Percentiles rank a stretch among this genome's conserved stretches.
Evolutionary conservation across 1,140 invertebrate species (phyloP).

Genomic region (Drosophila willistoni): DNA sequence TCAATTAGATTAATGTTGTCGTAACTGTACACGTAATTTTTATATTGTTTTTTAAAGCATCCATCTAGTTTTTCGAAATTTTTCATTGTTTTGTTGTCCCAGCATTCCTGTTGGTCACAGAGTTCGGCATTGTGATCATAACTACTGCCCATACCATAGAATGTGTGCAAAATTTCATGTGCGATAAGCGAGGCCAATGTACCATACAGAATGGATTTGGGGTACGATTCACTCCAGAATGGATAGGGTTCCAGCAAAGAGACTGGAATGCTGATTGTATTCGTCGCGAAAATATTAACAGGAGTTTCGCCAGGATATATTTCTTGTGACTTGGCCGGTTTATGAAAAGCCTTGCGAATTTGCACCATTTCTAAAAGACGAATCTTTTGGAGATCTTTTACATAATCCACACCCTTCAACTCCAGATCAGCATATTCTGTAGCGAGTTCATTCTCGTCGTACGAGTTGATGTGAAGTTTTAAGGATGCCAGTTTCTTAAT

Average conservation of each 20-base stretch:
- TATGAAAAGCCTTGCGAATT: slow-evolving; percentile 34
- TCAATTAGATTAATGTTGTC: slow-evolving; percentile 24
- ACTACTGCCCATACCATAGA: slow-evolving; percentile 88
- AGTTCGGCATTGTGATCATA: slow-evolving; percentile 93
- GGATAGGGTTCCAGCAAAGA: slow-evolving; percentile 68
- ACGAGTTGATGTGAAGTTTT: slow-evolving; percentile 60
- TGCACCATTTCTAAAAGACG: slow-evolving; percentile 4
- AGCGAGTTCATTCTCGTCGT: slow-evolving; percentile 53
- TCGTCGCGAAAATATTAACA: slow-evolving; percentile 67
- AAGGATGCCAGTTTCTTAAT: slow-evolving; percentile 66
- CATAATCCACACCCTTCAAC: slow-evolving; percentile 33
- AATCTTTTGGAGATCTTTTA: slow-evolving; percentile 45
- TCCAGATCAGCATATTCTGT: slow-evolving; percentile 56
- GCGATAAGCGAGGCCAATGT: slow-evolving; percentile 88
- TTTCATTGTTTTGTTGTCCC: slow-evolving; percentile 54
- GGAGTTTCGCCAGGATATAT: slow-evolving; percentile 49
- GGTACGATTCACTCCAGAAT: slow-evolving; percentile 65
- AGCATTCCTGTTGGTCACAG: slow-evolving; percentile 52
- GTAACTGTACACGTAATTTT: slow-evolving; percentile 44
- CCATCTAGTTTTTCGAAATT: slow-evolving; percentile 48
- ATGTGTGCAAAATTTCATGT: slow-evolving; percentile 89
- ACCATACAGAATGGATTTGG: slow-evolving; percentile 84
- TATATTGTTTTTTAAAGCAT: slow-evolving; percentile 70
- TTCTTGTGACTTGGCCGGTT: slow-evolving; percentile 53
- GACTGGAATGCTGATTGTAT: slow-evolving; percentile 69